Evolutionary conservation across 2,888 invertebrate genomes (phyloP).

Genomic region (Ormyrus rosae): DNA sequence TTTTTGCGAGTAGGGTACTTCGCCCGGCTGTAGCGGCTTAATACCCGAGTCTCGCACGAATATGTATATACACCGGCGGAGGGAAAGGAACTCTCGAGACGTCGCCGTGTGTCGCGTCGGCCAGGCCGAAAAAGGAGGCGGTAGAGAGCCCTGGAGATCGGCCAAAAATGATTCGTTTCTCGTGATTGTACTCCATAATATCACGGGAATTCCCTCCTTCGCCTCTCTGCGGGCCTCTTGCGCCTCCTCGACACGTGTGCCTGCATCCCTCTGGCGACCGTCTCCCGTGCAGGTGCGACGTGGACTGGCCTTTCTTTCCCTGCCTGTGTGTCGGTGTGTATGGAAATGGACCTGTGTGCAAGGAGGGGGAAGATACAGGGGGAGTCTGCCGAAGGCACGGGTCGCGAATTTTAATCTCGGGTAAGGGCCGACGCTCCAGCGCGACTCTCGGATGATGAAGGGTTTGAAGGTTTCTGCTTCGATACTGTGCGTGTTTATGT

Average conservation of each 20-base stretch:
- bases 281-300: not conserved
- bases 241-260: slow-evolving; percentile 21
- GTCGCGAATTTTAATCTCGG: slow-evolving; percentile 52
- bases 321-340: slow-evolving; percentile 6
- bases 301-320: not conserved
- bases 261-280: slow-evolving; percentile 11
- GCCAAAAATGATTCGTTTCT: slow-evolving; percentile 58
- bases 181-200: slow-evolving; percentile 57
- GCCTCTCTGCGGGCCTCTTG: not conserved
- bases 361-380: not conserved
- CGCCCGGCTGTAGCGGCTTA: slow-evolving; percentile 15
- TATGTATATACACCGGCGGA: not conserved
- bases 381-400: slow-evolving; percentile 24
- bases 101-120: slow-evolving; percentile 15
- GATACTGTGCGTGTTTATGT: slow-evolving; percentile 5
- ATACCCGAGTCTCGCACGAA: slow-evolving; percentile 25
- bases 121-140: slow-evolving; percentile 2
- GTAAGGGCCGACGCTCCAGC: slow-evolving; percentile 7
- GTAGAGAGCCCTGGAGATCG: slow-evolving; percentile 43
- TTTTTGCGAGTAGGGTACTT: too few relatives aligned
- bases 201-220: slow-evolving; percentile 12
- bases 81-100: slow-evolving; percentile 31
- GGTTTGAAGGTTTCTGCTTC: slow-evolving; percentile 35
- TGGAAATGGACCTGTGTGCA: slow-evolving; percentile 3
- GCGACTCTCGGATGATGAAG: slow-evolving; percentile 32